Conservation (phyloP, 2,797 vertebrate genomes). For the Thamnophis elegans region DNA sequence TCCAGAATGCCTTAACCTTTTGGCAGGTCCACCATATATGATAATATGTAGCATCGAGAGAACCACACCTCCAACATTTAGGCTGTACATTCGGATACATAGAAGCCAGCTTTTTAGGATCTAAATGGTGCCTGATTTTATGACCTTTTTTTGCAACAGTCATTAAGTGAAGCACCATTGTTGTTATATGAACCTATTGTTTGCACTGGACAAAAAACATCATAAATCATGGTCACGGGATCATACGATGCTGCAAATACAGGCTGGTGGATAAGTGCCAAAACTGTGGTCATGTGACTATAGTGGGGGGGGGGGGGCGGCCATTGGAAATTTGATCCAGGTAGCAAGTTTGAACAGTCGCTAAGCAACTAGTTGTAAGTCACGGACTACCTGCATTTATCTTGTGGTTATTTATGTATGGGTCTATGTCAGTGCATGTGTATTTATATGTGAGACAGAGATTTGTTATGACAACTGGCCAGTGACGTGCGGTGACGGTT, state of each 20-base stretch:
- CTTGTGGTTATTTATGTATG: background rate
- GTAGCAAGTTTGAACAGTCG: background rate
- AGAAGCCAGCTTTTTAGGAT: no score
- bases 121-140: background rate
- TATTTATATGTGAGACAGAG: background rate
- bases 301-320: background rate
- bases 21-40: no score
- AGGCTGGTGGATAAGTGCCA: background rate
- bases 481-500: no score
- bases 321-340: background rate
- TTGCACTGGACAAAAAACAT: background rate
- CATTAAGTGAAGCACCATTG: background rate
- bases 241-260: background rate
- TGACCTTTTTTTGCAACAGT: background rate
- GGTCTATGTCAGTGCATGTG: background rate
- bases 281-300: background rate
- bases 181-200: background rate
- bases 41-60: no score
- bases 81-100: no score
- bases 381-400: background rate
- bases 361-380: background rate
- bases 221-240: background rate
- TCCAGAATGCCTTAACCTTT: no score
- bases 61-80: no score
- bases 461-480: background rate